Conservation (phyloP, 1,140 invertebrate genomes). For the Drosophila biarmipes region DNA sequence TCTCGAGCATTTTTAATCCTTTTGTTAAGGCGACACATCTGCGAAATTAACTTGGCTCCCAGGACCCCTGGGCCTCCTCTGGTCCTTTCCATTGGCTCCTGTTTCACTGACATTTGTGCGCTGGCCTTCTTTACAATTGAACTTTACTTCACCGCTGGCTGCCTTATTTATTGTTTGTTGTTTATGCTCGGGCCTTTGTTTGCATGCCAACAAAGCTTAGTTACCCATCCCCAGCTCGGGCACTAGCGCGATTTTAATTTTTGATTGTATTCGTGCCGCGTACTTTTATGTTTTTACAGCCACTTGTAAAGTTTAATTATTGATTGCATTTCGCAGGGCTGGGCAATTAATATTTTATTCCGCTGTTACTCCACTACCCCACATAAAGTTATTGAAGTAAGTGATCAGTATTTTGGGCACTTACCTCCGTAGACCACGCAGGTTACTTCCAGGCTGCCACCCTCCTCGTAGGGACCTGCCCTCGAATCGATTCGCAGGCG, state of each 20-base stretch:
- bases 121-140: constrained; percentile 59
- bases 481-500: constrained; percentile 88
- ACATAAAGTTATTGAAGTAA: not conserved
- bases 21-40: constrained; percentile 65
- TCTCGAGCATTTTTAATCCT: constrained; percentile 55
- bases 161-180: constrained; percentile 70
- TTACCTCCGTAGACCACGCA: constrained; percentile 94
- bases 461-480: constrained; percentile 94
- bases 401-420: constrained; percentile 63
- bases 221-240: constrained; percentile 2
- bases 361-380: not conserved
- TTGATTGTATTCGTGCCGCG: constrained; percentile 52
- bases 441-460: constrained; percentile 91
- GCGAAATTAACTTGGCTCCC: constrained; percentile 62
- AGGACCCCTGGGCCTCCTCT: not conserved
- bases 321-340: constrained; percentile 43
- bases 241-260: constrained; percentile 59
- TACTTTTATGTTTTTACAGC: constrained; percentile 63
- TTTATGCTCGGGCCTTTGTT: constrained; percentile 62
- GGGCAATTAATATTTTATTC: constrained; percentile 31
- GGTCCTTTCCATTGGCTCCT: constrained; percentile 52
- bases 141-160: constrained; percentile 43
- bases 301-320: constrained; percentile 71
- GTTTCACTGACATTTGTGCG: constrained; percentile 44
- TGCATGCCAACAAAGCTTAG: constrained; percentile 19